These are phyloP conservation scores for Laticauda laticaudata DNA, from an alignment of 2,113 vertebrate genomes.

Conservation along the genomic window DNA sequence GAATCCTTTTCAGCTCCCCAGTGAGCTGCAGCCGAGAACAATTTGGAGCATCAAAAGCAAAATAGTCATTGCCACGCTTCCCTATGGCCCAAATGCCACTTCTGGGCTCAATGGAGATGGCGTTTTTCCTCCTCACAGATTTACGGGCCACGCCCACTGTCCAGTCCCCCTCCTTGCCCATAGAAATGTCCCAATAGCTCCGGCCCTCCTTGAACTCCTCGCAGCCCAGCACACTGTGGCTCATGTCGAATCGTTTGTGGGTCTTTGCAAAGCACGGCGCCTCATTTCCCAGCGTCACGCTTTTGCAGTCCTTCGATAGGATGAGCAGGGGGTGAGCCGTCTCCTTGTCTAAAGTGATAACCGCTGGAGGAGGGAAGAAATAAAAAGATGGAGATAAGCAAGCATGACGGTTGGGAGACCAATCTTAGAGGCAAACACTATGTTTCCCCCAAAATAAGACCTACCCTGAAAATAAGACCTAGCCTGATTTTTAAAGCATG, in stretches of 20 bases:
- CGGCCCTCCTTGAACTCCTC: conserved; percentile 34
- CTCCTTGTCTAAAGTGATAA: conserved; percentile 20
- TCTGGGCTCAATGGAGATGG: conserved; percentile 23
- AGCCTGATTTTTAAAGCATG: no score
- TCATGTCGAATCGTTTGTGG: conserved; percentile 44
- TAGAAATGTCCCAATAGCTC: conserved; percentile 56
- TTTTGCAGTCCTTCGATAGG: conserved; percentile 45
- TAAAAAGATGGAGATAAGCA: not conserved
- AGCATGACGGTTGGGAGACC: not conserved
- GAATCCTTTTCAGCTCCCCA: conserved; percentile 68
- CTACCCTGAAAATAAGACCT: no score
- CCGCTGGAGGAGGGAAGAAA: conserved; percentile 18
- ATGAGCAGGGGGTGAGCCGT: conserved; percentile 46
- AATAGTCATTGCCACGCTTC: not conserved
- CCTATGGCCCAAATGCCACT: conserved; percentile 55
- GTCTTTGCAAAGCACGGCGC: not conserved
- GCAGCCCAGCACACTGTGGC: conserved; percentile 37
- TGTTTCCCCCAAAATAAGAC: no score
- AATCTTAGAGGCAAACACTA: not conserved
- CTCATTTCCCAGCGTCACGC: conserved; percentile 16
- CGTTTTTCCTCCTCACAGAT: conserved; percentile 39
- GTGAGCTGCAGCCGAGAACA: conserved; percentile 41
- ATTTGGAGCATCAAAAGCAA: rapidly evolving
- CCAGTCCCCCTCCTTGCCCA: conserved; percentile 40
- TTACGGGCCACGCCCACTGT: conserved; percentile 53